A percentile compares a stretch with the other conserved stretches of the same genome.
Evolutionary conservation across 2,888 invertebrate genomes (phyloP).

Genomic region (Drosophila histrio): DNA sequence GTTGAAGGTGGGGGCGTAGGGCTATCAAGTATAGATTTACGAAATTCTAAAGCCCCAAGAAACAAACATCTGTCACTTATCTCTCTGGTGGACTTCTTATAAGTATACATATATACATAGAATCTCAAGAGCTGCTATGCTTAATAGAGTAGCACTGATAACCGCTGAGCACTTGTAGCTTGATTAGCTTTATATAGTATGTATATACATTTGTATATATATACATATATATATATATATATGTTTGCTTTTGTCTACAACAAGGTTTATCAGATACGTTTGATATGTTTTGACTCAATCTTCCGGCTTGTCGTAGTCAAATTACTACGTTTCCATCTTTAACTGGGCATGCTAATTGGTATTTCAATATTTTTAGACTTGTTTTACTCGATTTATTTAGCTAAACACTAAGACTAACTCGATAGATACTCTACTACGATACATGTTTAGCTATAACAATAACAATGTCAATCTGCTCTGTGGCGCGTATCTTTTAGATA

Average conservation of each 20-base stretch:
- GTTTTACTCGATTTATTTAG: conserved; percentile 2
- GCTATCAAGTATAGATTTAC: conserved; percentile 5
- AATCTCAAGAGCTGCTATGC: conserved; percentile 22
- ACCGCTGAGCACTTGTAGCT: conserved; percentile 24
- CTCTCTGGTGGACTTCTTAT: conserved; percentile 14
- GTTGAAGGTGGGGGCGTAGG: conserved; percentile 8
- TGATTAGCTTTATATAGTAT: conserved; percentile 25
- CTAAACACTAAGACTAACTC: conserved; percentile 9
- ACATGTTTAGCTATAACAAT: conserved; percentile 5
- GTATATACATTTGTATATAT: neutral
- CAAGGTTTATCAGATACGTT: conserved; percentile 30
- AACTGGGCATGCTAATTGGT: conserved; percentile 10
- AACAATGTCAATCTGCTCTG: conserved; percentile 18
- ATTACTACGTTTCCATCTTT: neutral
- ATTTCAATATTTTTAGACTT: conserved; percentile 4
- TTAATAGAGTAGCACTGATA: conserved; percentile 37
- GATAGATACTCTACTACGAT: conserved; percentile 54
- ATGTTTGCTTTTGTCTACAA: neutral
- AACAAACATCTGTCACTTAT: conserved; percentile 28
- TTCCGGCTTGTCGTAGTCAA: conserved; percentile 8
- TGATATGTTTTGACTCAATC: conserved; percentile 22
- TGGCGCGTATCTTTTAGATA: conserved; percentile 16
- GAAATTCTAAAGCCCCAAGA: neutral
- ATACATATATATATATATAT: neutral
- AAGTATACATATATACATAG: conserved; percentile 1